phyloP scores from a whole-genome alignment of 1,140 invertebrate genomes.

The Drosophila burlai region DNA sequence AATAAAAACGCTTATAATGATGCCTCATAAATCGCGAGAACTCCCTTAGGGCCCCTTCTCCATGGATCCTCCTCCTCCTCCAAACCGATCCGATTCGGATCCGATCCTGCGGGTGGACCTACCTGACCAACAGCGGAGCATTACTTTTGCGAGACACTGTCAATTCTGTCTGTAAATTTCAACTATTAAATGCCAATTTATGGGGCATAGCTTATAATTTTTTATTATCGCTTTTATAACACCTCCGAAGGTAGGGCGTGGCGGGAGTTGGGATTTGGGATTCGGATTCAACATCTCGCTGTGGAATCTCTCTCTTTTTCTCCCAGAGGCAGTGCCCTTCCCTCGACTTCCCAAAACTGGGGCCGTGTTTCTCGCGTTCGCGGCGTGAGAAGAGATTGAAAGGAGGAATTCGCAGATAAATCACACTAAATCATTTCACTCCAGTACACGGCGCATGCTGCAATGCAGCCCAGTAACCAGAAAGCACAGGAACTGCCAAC shows the following conservation, averaged over 20 bases:
- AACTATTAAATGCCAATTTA: slow-evolving; percentile 84
- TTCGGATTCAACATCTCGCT: no score
- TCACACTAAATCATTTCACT: slow-evolving; percentile 84
- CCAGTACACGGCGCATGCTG: slow-evolving; percentile 70
- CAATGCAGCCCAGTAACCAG: slow-evolving; percentile 55
- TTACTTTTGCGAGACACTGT: slow-evolving; percentile 57
- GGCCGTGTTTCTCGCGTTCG: slow-evolving; percentile 29
- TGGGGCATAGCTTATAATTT: slow-evolving; percentile 82
- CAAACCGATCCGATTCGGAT: not conserved
- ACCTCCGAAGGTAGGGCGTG: slow-evolving; percentile 56
- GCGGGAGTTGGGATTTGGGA: slow-evolving; percentile 14
- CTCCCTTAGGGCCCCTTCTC: slow-evolving; percentile 15
- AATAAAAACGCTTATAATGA: slow-evolving; percentile 76
- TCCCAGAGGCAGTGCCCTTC: not conserved
- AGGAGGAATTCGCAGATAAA: slow-evolving; percentile 81
- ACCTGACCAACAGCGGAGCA: slow-evolving; percentile 28
- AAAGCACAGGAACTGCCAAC: slow-evolving; percentile 16
- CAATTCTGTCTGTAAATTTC: slow-evolving; percentile 80
- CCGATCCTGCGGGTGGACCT: slow-evolving; percentile 12
- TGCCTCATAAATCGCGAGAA: slow-evolving; percentile 74
- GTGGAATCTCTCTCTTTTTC: no score
- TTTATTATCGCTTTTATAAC: slow-evolving; percentile 82
- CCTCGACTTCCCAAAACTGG: not conserved
- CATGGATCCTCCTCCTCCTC: not conserved
- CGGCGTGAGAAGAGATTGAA: slow-evolving; percentile 83